Conservation (phyloP, 2,113 vertebrate genomes). For the Microtus richardsoni region DNA sequence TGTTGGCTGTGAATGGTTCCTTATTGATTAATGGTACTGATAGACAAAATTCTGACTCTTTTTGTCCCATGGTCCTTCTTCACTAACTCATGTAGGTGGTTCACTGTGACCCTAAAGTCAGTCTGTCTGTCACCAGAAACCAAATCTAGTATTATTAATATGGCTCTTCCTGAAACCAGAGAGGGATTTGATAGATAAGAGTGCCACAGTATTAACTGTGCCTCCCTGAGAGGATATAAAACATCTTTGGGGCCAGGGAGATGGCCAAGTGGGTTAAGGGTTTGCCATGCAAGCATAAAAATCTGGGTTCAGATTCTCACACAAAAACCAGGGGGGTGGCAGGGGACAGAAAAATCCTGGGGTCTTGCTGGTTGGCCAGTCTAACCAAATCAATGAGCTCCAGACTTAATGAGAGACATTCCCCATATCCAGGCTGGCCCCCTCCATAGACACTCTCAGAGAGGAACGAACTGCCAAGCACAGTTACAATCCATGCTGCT, state of each 20-base stretch:
- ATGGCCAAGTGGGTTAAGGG: not conserved
- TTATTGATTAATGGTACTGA: not conserved
- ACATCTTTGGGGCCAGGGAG: not conserved
- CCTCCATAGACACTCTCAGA: too few species aligned
- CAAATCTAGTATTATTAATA: not conserved
- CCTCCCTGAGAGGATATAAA: not conserved
- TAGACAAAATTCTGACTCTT: not conserved
- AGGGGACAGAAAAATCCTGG: not conserved
- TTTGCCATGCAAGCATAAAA: not conserved
- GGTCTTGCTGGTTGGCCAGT: not conserved
- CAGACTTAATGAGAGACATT: not conserved
- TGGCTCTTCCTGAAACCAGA: not conserved
- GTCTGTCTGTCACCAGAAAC: not conserved
- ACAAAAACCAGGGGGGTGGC: not conserved
- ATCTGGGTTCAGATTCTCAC: not conserved
- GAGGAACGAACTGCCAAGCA: rapidly evolving
- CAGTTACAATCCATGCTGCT: not conserved
- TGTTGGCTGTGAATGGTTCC: not conserved
- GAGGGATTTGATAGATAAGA: not conserved
- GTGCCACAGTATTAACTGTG: not conserved
- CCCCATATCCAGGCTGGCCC: not conserved
- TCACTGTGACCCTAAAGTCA: not conserved
- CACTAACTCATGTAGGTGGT: not conserved
- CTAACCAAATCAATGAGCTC: not conserved
- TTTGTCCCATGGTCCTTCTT: too few species aligned